phyloP scores from a whole-genome alignment of 2,797 vertebrate genomes.

The Eospalax fontanierii region DNA sequence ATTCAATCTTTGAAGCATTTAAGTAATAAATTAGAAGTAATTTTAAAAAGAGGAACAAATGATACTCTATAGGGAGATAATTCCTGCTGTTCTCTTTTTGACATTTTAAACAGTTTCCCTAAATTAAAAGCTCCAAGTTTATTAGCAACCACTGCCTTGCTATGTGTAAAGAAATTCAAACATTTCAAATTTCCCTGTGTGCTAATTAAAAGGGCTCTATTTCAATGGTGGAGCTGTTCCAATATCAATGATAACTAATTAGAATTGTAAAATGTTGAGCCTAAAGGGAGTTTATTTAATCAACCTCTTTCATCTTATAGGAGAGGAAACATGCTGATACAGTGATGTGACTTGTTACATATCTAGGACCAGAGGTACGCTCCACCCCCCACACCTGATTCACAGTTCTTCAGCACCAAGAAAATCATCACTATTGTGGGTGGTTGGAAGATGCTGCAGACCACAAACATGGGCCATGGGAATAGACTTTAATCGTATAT shows the following conservation, averaged over 20 bases:
- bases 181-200: background rate
- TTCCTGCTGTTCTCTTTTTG: conserved; percentile 14
- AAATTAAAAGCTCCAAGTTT: conserved; percentile 64
- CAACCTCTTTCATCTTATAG: conserved; percentile 15
- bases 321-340: background rate
- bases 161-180: conserved; percentile 58
- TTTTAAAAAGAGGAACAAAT: conserved; percentile 42
- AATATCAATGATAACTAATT: background rate
- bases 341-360: background rate
- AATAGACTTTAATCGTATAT: background rate
- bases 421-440: background rate
- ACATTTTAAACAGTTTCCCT: conserved; percentile 50
- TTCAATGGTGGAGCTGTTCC: conserved; percentile 12
- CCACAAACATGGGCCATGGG: background rate
- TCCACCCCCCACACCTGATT: background rate
- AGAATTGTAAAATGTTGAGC: conserved; percentile 11
- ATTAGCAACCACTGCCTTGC: background rate
- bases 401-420: background rate
- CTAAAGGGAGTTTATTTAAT: conserved; percentile 44
- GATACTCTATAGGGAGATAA: background rate
- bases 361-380: background rate
- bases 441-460: background rate
- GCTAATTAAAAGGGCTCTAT: conserved; percentile 12
- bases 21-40: conserved; percentile 22
- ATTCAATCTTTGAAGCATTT: conserved; percentile 5